Evolutionary conservation across 2,113 vertebrate species (phyloP).

Genomic region (Sebastes schlegelii): DNA sequence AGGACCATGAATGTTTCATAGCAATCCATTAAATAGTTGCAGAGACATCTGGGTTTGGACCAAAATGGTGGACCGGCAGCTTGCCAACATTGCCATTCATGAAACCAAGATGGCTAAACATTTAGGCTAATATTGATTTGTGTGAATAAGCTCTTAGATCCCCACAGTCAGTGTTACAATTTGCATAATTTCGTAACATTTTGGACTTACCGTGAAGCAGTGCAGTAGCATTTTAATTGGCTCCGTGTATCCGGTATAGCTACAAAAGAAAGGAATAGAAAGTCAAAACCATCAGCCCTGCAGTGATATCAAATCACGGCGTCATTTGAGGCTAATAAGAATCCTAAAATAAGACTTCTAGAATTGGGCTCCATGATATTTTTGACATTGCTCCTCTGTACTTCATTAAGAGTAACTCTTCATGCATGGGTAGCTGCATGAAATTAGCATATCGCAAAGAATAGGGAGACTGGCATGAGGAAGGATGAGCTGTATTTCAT

Average conservation of each 20-base stretch:
- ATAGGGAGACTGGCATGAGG: conserved; percentile 20
- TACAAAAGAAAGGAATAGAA: conserved; percentile 22
- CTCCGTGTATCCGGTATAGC: conserved; percentile 12
- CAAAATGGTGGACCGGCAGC: too few species aligned
- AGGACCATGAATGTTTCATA: background rate
- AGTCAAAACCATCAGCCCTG: conserved; percentile 32
- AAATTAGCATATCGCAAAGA: conserved; percentile 62
- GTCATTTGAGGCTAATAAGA: conserved; percentile 43
- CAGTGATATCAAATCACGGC: conserved; percentile 34
- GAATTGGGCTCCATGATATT: conserved; percentile 53
- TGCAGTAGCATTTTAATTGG: background rate
- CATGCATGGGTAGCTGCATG: conserved; percentile 53
- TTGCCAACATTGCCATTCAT: background rate
- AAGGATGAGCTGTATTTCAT: conserved; percentile 46
- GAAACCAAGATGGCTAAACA: background rate
- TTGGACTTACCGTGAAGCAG: background rate
- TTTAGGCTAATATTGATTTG: background rate
- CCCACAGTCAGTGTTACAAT: background rate
- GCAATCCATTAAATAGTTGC: background rate
- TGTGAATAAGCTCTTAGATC: background rate
- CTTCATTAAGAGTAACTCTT: conserved; percentile 51
- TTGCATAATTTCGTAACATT: background rate
- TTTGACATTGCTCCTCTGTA: conserved; percentile 50
- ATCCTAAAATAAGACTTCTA: conserved; percentile 21
- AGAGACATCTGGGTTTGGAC: background rate